Evolutionary conservation across 2,888 invertebrate genomes (phyloP), one percentile per base, ranked within the genome.

Genomic region (Sesia bembeciformis): DNA sequence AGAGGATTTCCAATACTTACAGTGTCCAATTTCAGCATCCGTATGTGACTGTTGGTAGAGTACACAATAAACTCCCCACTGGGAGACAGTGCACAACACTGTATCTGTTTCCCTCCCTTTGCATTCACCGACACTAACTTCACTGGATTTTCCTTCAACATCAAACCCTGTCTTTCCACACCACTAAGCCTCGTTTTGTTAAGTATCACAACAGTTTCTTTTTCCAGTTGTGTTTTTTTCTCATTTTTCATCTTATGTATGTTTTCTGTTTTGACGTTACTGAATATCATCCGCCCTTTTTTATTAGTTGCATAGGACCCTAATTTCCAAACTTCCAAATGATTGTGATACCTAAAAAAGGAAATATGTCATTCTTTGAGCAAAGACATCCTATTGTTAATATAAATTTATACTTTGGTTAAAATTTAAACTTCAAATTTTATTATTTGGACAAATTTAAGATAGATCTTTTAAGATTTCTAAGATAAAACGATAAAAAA

Each of bases 51-150:
- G 40, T 90, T 84, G 0, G 95, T 96, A 0, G 96, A 94, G 74
- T 95, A 96, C 4, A 94, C 92, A 38, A 97, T 88, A 82, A 93
- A 92, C 58, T 92, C 90, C 1, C 94, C 94, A 72, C 93, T 91
- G 3, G 92, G 91, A 4, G 95, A 95, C 4, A 97, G 82, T 6
- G 92, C 91, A 61, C 93, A 92, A 61, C 94, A 94, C 4, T 92
- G 82, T 40, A 97, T 93, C n/a, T 90, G 90, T 63, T 94, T 94
- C 3, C 90, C 90, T 6, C 90, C 82, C 65, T 93, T 92, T 4
- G 93, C 91, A 62, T 92, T 91, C 40, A 97, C 74, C 56, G 93
- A 90, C 3, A 96, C 76, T 42, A 97, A 74, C 70, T 94, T 95
- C 46, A 93, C 81, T 0, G 95, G 94, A 58, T 91, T 91, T 5